A percentile compares a stretch with the other conserved stretches of the same genome.
phyloP scores from a whole-genome alignment of 2,888 invertebrate genomes.

The Leptinotarsa rubiginosa region DNA sequence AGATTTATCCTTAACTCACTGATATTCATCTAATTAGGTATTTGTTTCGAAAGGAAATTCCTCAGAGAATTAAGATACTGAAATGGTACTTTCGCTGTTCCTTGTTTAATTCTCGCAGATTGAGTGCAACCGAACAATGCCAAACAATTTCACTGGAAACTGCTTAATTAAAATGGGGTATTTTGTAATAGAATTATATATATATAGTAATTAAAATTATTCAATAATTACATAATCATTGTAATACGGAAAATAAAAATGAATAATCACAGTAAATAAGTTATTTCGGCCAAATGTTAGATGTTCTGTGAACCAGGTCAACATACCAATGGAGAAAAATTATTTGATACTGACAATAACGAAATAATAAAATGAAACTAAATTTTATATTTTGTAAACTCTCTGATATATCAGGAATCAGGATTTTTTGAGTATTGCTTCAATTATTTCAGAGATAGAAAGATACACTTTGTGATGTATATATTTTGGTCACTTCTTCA shows the following conservation, averaged over 20 bases:
- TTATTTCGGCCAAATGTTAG: neutral
- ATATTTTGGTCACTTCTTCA: too few relatives aligned
- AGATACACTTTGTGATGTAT: too few relatives aligned
- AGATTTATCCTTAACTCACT: neutral
- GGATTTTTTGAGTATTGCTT: too few relatives aligned
- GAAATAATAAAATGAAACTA: too few relatives aligned
- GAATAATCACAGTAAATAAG: neutral
- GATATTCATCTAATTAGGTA: conserved; percentile 22
- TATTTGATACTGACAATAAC: neutral
- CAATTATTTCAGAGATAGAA: too few relatives aligned
- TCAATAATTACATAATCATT: conserved; percentile 1
- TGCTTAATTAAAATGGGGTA: neutral
- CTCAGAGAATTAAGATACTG: neutral
- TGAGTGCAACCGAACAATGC: conserved; percentile 13
- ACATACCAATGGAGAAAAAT: neutral
- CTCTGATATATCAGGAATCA: too few relatives aligned
- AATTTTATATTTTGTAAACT: too few relatives aligned
- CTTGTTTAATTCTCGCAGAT: conserved; percentile 12
- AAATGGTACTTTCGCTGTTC: neutral
- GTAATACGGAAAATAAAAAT: conserved; percentile 2
- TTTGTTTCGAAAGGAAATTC: conserved; percentile 3
- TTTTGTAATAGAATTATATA: neutral
- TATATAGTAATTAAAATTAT: neutral
- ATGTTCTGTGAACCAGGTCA: neutral
- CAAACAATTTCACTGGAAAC: conserved; percentile 10